Evolutionary conservation across 2,888 invertebrate species (phyloP), one percentile per base, ranked within the genome.

Genomic region (Tipula lateralis): DNA sequence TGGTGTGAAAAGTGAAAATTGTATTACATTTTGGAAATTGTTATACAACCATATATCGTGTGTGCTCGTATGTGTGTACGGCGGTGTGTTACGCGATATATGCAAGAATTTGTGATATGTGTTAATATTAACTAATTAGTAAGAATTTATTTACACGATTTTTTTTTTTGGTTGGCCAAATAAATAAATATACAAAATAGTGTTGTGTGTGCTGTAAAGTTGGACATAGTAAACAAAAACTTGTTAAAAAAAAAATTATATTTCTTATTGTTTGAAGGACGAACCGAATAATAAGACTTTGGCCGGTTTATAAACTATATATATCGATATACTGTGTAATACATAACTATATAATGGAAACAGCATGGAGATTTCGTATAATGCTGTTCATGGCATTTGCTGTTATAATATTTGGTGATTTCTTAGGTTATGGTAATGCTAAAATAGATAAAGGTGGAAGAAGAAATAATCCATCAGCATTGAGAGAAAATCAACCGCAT

Each of bases 281-380:
- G 82, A 29, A 82, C 29, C 5, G 82, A 82, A 82, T 29, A 2
- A 30, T 7, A 6, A 30, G n/a, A 82, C 30, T 13, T 82, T 82
- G 16, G n/a, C 16, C n/a, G 44, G n/a, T n/a, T 44, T 44, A n/a
- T n/a, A 66, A 24, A 24, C 6, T 24, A 3, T 24, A 66, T 9
- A 66, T n/a, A n/a, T n/a, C 66, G 3, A 24, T 66, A n/a, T n/a
- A 44, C 44, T n/a, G n/a, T n/a, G 7, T 24, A 24, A 66, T 66
- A 66, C 66, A 30, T n/a, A 1, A 30, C 30, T n/a, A 13, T 24
- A 30, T 7, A 16, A 89, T 90, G 88, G 89, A 90, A 86, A 88
- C 89, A 84, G 90, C 89, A 85, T 90, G 90, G 90, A 88, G 90
- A 85, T 90, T 90, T 87, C 90, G 90, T 85, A 87, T 90, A 34